These are phyloP conservation scores for Drosophila simulans DNA, from an alignment of 1,140 invertebrate genomes.

Conservation along the genomic window DNA sequence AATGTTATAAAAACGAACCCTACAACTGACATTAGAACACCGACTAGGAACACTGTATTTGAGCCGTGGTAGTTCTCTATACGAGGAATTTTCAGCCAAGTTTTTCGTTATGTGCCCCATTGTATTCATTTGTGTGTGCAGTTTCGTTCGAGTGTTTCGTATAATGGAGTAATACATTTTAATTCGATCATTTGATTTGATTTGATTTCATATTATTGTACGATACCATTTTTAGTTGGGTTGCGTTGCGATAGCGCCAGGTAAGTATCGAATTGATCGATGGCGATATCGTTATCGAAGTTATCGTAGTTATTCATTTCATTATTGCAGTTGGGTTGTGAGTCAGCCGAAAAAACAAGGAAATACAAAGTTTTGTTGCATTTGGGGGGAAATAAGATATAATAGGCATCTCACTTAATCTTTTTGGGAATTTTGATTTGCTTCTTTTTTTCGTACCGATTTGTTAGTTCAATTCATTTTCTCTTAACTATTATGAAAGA, in stretches of 20 bases:
- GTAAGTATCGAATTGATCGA: conserved; percentile 13
- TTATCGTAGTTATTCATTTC: conserved; percentile 21
- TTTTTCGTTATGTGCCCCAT: conserved; percentile 53
- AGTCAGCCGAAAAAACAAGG: conserved; percentile 70
- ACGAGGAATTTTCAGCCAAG: conserved; percentile 75
- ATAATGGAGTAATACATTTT: conserved; percentile 3
- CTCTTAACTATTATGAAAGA: conserved; percentile 18
- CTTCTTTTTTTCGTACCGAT: not conserved
- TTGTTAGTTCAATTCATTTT: not conserved
- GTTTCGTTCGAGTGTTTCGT: conserved; percentile 22
- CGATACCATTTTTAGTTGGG: conserved; percentile 2
- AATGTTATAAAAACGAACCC: conserved; percentile 99
- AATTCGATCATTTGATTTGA: not conserved
- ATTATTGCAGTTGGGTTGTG: conserved; percentile 66
- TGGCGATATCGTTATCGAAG: conserved; percentile 44
- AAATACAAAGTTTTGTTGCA: conserved; percentile 71
- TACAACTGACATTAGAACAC: conserved; percentile 98
- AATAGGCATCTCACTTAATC: conserved; percentile 27
- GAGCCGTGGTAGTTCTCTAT: conserved; percentile 96
- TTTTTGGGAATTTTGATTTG: not conserved
- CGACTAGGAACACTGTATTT: conserved; percentile 98
- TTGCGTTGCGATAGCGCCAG: conserved; percentile 38
- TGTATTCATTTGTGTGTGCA: conserved; percentile 14
- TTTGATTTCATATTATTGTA: conserved; percentile 9
- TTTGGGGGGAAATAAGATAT: conserved; percentile 37